phyloP scores from a whole-genome alignment of 2,888 invertebrate genomes.

The Brachycybe producta region DNA sequence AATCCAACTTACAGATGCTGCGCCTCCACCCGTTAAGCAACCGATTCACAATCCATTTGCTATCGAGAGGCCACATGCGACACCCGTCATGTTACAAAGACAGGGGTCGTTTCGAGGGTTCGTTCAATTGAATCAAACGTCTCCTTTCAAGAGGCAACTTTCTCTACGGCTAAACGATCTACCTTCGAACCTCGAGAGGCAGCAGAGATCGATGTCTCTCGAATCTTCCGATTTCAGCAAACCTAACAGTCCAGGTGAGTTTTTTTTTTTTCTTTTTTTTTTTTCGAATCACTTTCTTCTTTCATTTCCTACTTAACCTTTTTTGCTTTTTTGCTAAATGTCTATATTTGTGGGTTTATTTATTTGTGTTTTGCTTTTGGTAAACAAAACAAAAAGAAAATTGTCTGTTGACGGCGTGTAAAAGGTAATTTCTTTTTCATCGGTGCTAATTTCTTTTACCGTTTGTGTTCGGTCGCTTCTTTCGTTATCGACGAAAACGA shows the following conservation, averaged over 20 bases:
- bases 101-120: conserved; percentile 92
- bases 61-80: conserved; percentile 90
- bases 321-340: background rate
- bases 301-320: background rate
- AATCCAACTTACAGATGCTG: background rate
- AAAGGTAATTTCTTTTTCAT: conserved; percentile 8
- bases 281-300: background rate
- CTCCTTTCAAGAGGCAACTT: conserved; percentile 91
- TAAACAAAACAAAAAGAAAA: no score
- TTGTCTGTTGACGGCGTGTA: no score
- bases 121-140: conserved; percentile 60
- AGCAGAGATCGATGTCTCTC: conserved; percentile 23
- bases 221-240: conserved; percentile 20
- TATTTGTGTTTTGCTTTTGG: background rate
- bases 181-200: conserved; percentile 83
- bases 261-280: background rate
- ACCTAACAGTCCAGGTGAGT: conserved; percentile 20
- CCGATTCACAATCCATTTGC: conserved; percentile 73
- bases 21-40: conserved; percentile 24
- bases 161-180: conserved; percentile 87
- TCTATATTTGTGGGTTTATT: background rate
- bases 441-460: background rate
- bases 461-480: conserved; percentile 7
- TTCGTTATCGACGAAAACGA: background rate
- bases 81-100: conserved; percentile 81